Conservation (phyloP, 30 jellyfish, hydroid and myxozoan species). For the Phacellophora camtschatica region DNA sequence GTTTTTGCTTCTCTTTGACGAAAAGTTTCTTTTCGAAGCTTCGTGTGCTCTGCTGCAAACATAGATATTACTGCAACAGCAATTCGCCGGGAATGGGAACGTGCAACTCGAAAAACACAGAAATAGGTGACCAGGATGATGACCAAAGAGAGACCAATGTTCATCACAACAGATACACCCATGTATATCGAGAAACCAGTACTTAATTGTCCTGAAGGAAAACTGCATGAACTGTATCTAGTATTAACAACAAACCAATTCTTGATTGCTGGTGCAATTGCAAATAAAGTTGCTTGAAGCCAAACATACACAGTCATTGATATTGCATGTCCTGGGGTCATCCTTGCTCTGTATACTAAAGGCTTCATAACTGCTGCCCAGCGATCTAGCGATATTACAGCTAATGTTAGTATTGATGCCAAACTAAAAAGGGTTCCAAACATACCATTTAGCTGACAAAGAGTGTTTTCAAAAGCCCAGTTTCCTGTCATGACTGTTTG, state of each 20-base stretch:
- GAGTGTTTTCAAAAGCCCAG: conserved; percentile 42
- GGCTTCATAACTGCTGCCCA: conserved; percentile 93
- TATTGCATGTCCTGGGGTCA: conserved; percentile 71
- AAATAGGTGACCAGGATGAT: conserved; percentile 73
- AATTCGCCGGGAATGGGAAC: conserved; percentile 79
- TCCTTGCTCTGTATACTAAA: conserved; percentile 71
- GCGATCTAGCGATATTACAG: conserved; percentile 79
- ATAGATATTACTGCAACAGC: conserved; percentile 71
- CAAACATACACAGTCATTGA: conserved; percentile 56
- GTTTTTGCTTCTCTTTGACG: conserved; percentile 86
- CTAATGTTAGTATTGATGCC: conserved; percentile 80
- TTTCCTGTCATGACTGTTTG: conserved; percentile 8
- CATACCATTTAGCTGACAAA: conserved; percentile 48
- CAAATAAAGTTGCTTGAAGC: conserved; percentile 72
- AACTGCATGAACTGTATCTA: conserved; percentile 65
- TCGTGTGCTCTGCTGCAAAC: conserved; percentile 39
- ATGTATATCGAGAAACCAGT: conserved; percentile 39
- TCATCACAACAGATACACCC: conserved; percentile 32
- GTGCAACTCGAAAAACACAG: conserved; percentile 80
- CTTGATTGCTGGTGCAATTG: conserved; percentile 52
- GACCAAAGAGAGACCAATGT: conserved; percentile 58
- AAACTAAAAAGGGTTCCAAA: conserved; percentile 70
- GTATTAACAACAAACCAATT: conserved; percentile 63
- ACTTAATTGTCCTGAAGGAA: conserved; percentile 33
- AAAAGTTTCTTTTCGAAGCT: conserved; percentile 57